Evolutionary conservation across 2,797 vertebrate genomes (phyloP).

Genomic region (Microctenopoma steveboyesi): DNA sequence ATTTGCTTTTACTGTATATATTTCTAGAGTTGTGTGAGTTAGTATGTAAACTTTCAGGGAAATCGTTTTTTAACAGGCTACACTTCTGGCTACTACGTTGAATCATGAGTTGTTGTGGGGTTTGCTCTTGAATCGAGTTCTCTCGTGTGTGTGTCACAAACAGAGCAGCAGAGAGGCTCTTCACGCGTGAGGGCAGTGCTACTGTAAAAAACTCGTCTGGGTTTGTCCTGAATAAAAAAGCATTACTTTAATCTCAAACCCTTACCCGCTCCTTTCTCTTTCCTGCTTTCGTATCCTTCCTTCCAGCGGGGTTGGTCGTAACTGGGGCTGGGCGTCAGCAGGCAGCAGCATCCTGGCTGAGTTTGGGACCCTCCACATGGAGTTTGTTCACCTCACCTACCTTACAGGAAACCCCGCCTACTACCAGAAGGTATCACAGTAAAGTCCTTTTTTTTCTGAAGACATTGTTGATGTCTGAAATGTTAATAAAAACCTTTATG

Average conservation of each 20-base stretch:
- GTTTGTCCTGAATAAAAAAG: neutral
- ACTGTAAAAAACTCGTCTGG: neutral
- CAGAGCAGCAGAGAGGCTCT: neutral
- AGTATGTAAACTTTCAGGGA: too few species aligned
- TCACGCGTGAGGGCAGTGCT: neutral
- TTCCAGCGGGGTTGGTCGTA: slow-evolving; percentile 93
- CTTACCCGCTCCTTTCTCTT: neutral
- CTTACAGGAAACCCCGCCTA: slow-evolving; percentile 95
- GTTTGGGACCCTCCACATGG: slow-evolving; percentile 98
- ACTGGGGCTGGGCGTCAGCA: slow-evolving; percentile 99
- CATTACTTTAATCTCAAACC: neutral
- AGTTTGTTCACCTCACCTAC: slow-evolving; percentile 98
- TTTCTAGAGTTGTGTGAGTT: too few species aligned
- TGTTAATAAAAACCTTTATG: neutral
- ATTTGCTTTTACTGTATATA: too few species aligned
- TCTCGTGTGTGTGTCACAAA: neutral
- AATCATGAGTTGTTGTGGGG: too few species aligned
- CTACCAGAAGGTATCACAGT: slow-evolving; percentile 88
- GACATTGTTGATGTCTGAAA: neutral
- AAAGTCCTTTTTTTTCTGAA: too few species aligned
- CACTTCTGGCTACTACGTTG: too few species aligned
- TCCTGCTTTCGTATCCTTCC: neutral
- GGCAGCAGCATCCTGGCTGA: slow-evolving; percentile 98
- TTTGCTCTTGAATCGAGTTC: too few species aligned
- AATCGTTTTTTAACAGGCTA: neutral